Base-by-base conservation (phyloP, 2,797 vertebrate species). In the Orientallactaga sibirica region DNA sequence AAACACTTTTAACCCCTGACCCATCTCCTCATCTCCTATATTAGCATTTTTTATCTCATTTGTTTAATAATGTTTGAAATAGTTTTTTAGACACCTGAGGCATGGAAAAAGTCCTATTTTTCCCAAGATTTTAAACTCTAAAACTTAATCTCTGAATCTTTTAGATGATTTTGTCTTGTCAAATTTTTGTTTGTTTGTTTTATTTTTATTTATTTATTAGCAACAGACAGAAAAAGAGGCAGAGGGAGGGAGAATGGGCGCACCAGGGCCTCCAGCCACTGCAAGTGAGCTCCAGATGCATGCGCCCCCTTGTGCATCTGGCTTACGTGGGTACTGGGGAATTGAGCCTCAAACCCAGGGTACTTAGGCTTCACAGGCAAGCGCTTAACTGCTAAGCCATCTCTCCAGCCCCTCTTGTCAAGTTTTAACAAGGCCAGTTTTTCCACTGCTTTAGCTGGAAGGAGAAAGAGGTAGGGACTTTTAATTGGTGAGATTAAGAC, bases 111-210 rank as follows among this genome's bases (percentile, higher is more conserved):
- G 5, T 92, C 62, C 20, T 78, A 52, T 93, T 96, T 95, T 92
- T 29, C 52, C 48, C 74, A 52, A 90, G 12, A 76, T 95, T 95
- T 92, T 81, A 74, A 90, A 88, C 25, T 64, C 33, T 90, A 77
- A 95, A 96, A 87, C 25, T 52, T 95, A 68, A 91, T 7, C 33
- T 62, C 79, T 91, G 58, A 75, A 79, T 94, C 61, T 95, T 94
- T 92, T 76, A 86, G 25, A 15, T 94, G 83, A 81, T 73, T 89
- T 43, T 68, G 33, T 37, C 2, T 37, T 37, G 33, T 37, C 33
- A 37, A 37, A 37, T 37, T 37, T 37, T 37, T 37, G 33, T 37
- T 37, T 37, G 33, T 37, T 37, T 37, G 33, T 37, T 37, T 37
- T 37, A 37, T 37, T 37, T 37, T 37, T 37, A 37, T 37, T 37